A percentile compares a stretch with the other conserved stretches of the same genome.
These are phyloP conservation scores for Ploceus nigricollis DNA, from an alignment of 2,113 vertebrate species.

Conservation along the genomic window DNA sequence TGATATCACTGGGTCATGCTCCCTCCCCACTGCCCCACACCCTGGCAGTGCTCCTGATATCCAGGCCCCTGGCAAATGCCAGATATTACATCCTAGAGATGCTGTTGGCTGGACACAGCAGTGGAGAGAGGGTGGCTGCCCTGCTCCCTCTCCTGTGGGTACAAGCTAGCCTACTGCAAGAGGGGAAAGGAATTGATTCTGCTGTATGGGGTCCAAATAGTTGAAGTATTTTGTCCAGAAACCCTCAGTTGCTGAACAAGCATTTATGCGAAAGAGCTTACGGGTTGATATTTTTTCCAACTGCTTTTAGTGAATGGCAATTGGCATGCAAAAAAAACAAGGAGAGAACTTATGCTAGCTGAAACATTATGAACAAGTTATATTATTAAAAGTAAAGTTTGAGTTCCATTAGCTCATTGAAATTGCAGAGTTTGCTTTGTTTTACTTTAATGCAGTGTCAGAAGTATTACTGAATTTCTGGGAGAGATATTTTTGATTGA, in stretches of 20 bases:
- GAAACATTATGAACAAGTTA: not conserved
- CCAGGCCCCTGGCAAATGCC: not conserved
- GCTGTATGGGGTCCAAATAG: not conserved
- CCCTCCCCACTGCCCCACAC: not conserved
- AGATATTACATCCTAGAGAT: not conserved
- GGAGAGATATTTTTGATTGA: not conserved
- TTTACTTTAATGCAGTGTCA: not conserved
- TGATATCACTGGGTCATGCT: accelerated
- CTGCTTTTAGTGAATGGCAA: not conserved
- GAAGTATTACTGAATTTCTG: not conserved
- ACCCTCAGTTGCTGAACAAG: not conserved
- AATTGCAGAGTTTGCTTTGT: not conserved
- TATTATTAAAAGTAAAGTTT: not conserved
- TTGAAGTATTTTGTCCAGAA: not conserved
- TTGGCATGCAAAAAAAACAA: not conserved
- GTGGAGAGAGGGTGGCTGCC: accelerated
- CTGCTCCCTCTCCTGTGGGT: not conserved
- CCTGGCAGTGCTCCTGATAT: not conserved
- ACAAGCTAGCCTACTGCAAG: not conserved
- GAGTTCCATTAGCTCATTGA: not conserved
- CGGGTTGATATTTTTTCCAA: not conserved
- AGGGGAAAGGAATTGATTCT: not conserved
- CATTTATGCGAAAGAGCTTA: not conserved
- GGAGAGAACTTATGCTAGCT: not conserved
- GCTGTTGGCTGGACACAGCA: not conserved